Percentiles rank a stretch among this genome's conserved stretches.
Evolutionary conservation across 92 coral and sea anemone genomes (phyloP).

Genomic region (Scolanthus callimorphus): DNA sequence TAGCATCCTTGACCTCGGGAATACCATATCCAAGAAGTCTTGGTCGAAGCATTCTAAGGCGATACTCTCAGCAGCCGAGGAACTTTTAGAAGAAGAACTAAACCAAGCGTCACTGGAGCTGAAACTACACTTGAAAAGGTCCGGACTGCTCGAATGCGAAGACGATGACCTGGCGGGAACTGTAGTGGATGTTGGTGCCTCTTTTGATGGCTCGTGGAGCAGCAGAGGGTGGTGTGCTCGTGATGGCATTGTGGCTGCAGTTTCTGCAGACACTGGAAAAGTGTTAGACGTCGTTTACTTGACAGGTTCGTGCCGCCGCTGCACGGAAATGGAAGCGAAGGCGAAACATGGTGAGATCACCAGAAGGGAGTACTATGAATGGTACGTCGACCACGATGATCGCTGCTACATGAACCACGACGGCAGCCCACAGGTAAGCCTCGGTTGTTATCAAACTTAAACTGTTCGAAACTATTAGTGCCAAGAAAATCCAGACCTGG

Average conservation of each 20-base stretch:
- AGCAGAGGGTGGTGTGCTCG: constrained; percentile 45
- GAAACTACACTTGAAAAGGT: constrained; percentile 7
- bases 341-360: background rate
- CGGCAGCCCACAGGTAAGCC: background rate
- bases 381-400: background rate
- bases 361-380: background rate
- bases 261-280: constrained; percentile 42
- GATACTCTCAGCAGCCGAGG: constrained; percentile 1
- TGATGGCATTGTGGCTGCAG: constrained; percentile 43
- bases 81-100: constrained; percentile 20
- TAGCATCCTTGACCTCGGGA: constrained; percentile 31
- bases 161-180: constrained; percentile 24
- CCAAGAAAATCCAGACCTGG: too few species aligned
- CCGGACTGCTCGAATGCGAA: constrained; percentile 14
- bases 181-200: constrained; percentile 25
- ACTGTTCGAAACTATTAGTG: too few species aligned
- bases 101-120: constrained; percentile 21
- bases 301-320: constrained; percentile 19
- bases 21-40: constrained; percentile 18
- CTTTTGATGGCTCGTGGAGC: constrained; percentile 51
- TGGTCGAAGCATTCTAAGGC: constrained; percentile 32
- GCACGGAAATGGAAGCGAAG: constrained; percentile 23
- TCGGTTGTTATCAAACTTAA: too few species aligned
- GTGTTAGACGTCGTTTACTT: constrained; percentile 40
- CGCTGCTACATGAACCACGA: background rate